These are phyloP conservation scores for Sinocyclocheilus maitianheensis DNA, from an alignment of 2,113 vertebrate species.

Conservation along the genomic window DNA sequence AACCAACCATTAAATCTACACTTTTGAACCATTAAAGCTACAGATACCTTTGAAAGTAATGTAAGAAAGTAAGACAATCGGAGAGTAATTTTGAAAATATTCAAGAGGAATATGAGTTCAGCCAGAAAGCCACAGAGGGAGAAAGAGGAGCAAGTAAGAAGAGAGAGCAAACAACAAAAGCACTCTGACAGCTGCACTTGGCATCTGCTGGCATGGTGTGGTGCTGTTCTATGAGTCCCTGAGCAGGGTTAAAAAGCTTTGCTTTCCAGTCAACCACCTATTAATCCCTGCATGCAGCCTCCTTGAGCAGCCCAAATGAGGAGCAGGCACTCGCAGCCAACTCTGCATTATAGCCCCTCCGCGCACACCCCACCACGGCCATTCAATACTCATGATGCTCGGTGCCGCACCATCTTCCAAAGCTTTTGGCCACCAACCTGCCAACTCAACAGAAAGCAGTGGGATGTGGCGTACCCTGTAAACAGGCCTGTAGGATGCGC, in stretches of 20 bases:
- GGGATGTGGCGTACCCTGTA: constrained; percentile 18
- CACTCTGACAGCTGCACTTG: constrained; percentile 87
- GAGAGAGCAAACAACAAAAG: constrained; percentile 66
- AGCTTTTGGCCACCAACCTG: constrained; percentile 51
- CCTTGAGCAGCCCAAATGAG: constrained; percentile 76
- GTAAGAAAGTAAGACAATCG: background rate
- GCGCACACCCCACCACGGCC: constrained; percentile 78
- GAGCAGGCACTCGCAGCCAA: constrained; percentile 65
- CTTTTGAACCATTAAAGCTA: background rate
- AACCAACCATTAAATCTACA: no score
- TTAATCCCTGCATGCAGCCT: constrained; percentile 85
- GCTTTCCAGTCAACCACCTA: constrained; percentile 85
- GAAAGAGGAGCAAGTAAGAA: constrained; percentile 39
- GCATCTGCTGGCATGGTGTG: constrained; percentile 89
- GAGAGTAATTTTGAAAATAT: background rate
- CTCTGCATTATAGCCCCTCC: constrained; percentile 76
- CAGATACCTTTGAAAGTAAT: background rate
- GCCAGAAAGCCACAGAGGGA: constrained; percentile 29
- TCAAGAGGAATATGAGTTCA: background rate
- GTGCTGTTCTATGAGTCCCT: constrained; percentile 87
- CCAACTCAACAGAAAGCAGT: constrained; percentile 59
- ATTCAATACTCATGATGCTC: constrained; percentile 74
- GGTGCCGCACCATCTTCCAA: constrained; percentile 43
- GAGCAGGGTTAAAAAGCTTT: constrained; percentile 90
- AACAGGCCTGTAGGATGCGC: constrained; percentile 36